phyloP scores from a whole-genome alignment of 35 echinoderm and acorn worm genomes.

The Ptychodera flava region DNA sequence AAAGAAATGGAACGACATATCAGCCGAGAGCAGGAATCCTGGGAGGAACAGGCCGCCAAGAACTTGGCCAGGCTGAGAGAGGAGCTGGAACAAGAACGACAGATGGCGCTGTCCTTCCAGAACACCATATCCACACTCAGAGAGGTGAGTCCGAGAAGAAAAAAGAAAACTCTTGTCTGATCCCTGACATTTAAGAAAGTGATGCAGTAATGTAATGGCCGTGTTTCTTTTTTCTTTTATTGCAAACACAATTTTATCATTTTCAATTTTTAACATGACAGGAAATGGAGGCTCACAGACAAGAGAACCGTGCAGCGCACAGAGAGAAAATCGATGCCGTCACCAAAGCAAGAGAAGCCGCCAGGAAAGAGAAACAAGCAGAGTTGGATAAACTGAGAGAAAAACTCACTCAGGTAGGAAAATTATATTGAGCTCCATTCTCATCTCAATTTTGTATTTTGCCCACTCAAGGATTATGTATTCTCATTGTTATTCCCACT shows the following conservation, averaged over 20 bases:
- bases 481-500: background rate
- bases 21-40: slow-evolving; percentile 28
- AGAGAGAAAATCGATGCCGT: slow-evolving; percentile 94
- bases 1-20: slow-evolving; percentile 44
- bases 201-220: no score
- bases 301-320: slow-evolving; percentile 70
- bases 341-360: slow-evolving; percentile 77
- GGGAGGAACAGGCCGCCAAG: slow-evolving; percentile 53
- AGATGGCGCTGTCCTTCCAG: slow-evolving; percentile 42
- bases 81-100: slow-evolving; percentile 52
- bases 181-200: no score
- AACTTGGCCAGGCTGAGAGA: slow-evolving; percentile 39
- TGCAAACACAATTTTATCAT: no score
- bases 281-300: slow-evolving; percentile 60
- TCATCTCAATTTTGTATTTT: background rate
- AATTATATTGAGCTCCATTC: background rate
- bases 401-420: slow-evolving; percentile 59
- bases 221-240: no score
- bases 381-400: slow-evolving; percentile 78
- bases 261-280: slow-evolving; percentile 15
- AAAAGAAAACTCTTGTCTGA: no score
- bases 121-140: slow-evolving; percentile 51
- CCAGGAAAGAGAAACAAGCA: slow-evolving; percentile 73
- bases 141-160: slow-evolving; percentile 75
- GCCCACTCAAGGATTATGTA: background rate